Conservation (phyloP, 2,797 vertebrate genomes). For the Halcyon chelicuti region DNA sequence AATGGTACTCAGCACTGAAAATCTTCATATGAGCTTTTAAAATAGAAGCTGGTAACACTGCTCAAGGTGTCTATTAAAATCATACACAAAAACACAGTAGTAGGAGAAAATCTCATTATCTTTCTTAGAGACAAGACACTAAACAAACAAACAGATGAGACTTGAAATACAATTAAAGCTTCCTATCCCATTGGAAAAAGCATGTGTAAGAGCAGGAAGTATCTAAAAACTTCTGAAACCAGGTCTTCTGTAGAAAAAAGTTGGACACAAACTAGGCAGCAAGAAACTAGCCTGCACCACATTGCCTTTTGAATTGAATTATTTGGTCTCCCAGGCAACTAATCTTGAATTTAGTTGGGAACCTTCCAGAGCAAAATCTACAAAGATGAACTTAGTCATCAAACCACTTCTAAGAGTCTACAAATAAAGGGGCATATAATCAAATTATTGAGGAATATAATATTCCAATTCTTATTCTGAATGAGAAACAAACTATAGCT, state of each 20-base stretch:
- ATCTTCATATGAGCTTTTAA: not conserved
- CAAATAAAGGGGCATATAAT: not conserved
- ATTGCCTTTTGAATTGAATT: slow-evolving; percentile 6
- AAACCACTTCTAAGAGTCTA: not conserved
- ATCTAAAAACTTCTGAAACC: not conserved
- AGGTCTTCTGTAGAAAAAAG: not conserved
- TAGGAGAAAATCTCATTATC: not conserved
- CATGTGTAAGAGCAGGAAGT: not conserved
- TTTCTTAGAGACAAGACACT: not conserved
- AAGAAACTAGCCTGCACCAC: not conserved
- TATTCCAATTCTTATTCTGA: not conserved
- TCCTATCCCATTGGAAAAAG: not conserved
- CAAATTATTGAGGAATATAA: not conserved
- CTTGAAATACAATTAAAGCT: not conserved
- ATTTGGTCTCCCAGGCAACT: slow-evolving; percentile 22
- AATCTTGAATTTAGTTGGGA: slow-evolving; percentile 27
- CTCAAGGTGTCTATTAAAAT: not conserved
- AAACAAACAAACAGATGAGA: not conserved
- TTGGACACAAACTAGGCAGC: not conserved
- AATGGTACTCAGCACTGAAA: not conserved
- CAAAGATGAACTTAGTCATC: not conserved
- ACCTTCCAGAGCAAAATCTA: not conserved
- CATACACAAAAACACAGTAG: not conserved
- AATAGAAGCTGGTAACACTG: not conserved
- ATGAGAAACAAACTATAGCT: not conserved